These are phyloP conservation scores for Spatula versicolor DNA, from an alignment of 2,797 vertebrate genomes.

Conservation along the genomic window DNA sequence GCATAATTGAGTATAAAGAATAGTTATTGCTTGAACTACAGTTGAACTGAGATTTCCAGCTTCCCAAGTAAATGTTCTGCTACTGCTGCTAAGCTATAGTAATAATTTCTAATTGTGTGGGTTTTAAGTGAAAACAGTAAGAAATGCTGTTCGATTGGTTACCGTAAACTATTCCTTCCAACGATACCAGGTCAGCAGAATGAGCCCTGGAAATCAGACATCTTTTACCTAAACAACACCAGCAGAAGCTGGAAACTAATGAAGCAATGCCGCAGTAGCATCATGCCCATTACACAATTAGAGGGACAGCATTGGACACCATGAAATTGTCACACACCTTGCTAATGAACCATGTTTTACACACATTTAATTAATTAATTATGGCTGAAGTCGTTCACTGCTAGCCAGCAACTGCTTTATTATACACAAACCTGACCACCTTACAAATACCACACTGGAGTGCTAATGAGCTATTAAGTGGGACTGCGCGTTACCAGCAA, in stretches of 20 bases:
- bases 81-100: constrained; percentile 57
- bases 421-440: constrained; percentile 69
- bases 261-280: constrained; percentile 50
- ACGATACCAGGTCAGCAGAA: background rate
- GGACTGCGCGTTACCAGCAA: constrained; percentile 50
- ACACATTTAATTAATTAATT: constrained; percentile 76
- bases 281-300: constrained; percentile 57
- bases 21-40: constrained; percentile 74
- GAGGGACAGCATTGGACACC: constrained; percentile 44
- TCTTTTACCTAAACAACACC: constrained; percentile 29
- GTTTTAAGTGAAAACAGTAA: constrained; percentile 69
- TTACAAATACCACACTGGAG: constrained; percentile 29
- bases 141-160: constrained; percentile 56
- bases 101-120: constrained; percentile 71
- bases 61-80: constrained; percentile 68
- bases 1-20: constrained; percentile 77
- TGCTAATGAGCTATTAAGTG: constrained; percentile 66
- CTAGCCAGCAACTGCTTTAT: constrained; percentile 64
- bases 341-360: constrained; percentile 73
- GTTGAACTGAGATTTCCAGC: constrained; percentile 75
- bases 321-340: constrained; percentile 61
- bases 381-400: constrained; percentile 57
- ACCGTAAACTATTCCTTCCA: constrained; percentile 13
- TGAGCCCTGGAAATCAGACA: constrained; percentile 31
- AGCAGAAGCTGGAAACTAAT: constrained; percentile 60